phyloP scores from a whole-genome alignment of 1,140 invertebrate genomes.

The Caenorhabditis briggsae region DNA sequence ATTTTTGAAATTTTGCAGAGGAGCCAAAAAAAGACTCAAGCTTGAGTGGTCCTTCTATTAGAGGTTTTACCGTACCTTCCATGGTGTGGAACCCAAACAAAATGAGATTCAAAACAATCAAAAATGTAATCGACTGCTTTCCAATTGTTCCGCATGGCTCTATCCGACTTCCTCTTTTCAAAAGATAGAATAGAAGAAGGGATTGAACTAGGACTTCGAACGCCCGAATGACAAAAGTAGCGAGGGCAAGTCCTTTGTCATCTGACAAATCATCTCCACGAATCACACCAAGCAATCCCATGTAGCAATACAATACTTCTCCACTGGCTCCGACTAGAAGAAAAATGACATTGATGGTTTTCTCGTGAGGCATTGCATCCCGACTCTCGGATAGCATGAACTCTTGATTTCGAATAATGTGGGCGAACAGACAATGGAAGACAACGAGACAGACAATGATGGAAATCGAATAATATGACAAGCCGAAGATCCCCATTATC shows the following conservation, averaged over 20 bases:
- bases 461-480: conserved; percentile 3
- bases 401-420: background rate
- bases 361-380: conserved; percentile 21
- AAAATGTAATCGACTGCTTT: conserved; percentile 30
- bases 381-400: background rate
- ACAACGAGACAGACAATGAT: background rate
- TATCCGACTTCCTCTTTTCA: background rate
- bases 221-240: background rate
- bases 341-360: conserved; percentile 6
- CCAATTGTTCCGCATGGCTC: background rate
- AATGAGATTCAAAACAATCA: conserved; percentile 17
- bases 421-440: background rate
- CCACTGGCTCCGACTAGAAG: conserved; percentile 1
- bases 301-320: conserved; percentile 2
- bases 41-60: no score
- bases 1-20: no score
- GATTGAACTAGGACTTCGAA: conserved; percentile 9
- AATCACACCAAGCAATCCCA: conserved; percentile 11
- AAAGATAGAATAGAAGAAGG: background rate
- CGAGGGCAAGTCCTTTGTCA: background rate
- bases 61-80: background rate
- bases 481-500: background rate
- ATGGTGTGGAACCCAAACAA: conserved; percentile 22
- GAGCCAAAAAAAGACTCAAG: no score
- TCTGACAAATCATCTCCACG: background rate